These are phyloP conservation scores for Halictus ligatus DNA, from an alignment of 2,888 invertebrate genomes.

Conservation along the genomic window DNA sequence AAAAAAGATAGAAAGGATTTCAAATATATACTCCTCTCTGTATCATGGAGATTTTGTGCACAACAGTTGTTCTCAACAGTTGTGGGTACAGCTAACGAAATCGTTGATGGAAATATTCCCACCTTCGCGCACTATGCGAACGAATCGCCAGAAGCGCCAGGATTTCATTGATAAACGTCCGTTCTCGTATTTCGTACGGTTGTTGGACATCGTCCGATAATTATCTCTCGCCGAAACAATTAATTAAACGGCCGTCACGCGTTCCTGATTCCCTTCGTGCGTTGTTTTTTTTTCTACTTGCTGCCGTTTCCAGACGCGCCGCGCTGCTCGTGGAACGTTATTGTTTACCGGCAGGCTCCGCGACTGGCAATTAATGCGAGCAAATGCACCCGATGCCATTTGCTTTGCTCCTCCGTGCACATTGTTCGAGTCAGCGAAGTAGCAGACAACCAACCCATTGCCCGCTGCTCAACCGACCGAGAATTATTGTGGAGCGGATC, in stretches of 20 bases:
- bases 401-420: slow-evolving; percentile 6
- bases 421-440: not conserved
- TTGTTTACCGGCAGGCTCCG: slow-evolving; percentile 23
- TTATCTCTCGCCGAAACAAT: slow-evolving; percentile 20
- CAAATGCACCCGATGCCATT: slow-evolving; percentile 19
- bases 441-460: slow-evolving; percentile 1
- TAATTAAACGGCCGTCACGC: slow-evolving; percentile 10
- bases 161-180: not conserved
- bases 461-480: not conserved
- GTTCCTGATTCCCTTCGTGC: not conserved
- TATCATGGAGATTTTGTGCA: not conserved
- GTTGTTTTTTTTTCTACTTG: not conserved
- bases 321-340: not conserved
- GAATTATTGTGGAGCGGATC: slow-evolving; percentile 21
- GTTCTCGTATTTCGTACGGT: not conserved
- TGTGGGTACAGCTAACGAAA: not conserved
- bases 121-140: not conserved
- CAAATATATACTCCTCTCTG: not conserved
- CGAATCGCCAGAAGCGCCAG: not conserved
- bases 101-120: not conserved
- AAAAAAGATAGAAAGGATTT: not conserved
- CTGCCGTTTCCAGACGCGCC: not conserved
- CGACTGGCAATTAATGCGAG: slow-evolving; percentile 20
- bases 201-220: slow-evolving; percentile 13
- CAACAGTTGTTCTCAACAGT: too few species aligned